phyloP scores from a whole-genome alignment of 2,888 invertebrate species.

The Holacanthella duospinosa region DNA sequence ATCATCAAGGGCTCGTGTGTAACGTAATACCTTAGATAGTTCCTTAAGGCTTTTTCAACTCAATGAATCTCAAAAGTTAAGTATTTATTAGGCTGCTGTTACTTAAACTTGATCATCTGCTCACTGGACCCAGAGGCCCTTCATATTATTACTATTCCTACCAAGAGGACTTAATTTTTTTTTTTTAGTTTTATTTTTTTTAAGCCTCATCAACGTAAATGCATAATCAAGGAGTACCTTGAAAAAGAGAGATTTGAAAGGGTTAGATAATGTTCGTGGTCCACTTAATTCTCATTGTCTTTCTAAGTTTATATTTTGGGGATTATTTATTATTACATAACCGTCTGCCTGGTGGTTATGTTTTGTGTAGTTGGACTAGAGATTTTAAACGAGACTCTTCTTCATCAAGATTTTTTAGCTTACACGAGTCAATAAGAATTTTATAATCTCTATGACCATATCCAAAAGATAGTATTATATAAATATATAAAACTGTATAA shows the following conservation, averaged over 20 bases:
- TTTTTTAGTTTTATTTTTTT: too few species aligned
- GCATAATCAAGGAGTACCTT: background rate
- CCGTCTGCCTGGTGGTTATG: too few species aligned
- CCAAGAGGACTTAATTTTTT: background rate
- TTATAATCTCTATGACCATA: too few species aligned
- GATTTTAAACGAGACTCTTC: background rate
- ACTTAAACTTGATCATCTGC: background rate
- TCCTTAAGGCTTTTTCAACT: background rate
- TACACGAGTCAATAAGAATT: background rate
- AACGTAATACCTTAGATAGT: background rate
- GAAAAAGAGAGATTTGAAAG: background rate
- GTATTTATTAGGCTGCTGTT: background rate
- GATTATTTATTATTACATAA: background rate
- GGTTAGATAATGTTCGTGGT: background rate
- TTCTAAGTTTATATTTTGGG: background rate
- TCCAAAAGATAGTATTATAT: too few species aligned
- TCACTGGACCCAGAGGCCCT: background rate
- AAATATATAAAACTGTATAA: too few species aligned
- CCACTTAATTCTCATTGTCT: background rate
- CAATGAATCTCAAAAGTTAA: too few species aligned
- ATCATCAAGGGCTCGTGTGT: too few species aligned
- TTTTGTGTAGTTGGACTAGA: background rate
- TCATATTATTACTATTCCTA: too few species aligned
- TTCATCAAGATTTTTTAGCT: too few species aligned
- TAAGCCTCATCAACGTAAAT: background rate